These are phyloP conservation scores for Cataglyphis rosenhaueri DNA, from an alignment of 2,888 invertebrate species.

Conservation along the genomic window DNA sequence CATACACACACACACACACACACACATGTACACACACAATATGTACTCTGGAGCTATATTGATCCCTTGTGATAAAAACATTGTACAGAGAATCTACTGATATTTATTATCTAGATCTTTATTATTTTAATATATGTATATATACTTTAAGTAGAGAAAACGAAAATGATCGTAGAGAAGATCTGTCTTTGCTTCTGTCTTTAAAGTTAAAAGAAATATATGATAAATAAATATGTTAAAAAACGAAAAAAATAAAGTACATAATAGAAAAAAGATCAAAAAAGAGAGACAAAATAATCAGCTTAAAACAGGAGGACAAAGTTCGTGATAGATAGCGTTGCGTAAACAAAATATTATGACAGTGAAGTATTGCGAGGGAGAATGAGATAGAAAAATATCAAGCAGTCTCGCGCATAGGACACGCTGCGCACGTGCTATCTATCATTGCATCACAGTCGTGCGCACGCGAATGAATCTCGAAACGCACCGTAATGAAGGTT, in stretches of 20 bases:
- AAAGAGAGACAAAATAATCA: background rate
- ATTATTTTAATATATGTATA: background rate
- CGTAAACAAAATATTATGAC: background rate
- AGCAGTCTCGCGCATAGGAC: background rate
- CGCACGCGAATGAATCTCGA: background rate
- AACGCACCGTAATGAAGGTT: background rate
- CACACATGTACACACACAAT: background rate
- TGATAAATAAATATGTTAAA: background rate
- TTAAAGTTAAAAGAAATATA: background rate
- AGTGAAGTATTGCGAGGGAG: background rate
- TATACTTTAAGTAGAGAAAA: background rate
- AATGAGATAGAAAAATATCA: slow-evolving; percentile 11
- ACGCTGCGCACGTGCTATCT: slow-evolving; percentile 23
- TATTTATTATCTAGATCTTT: slow-evolving; percentile 31
- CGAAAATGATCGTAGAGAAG: background rate
- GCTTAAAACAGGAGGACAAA: background rate
- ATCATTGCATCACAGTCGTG: slow-evolving; percentile 10
- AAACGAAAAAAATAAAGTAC: background rate
- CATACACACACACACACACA: too few species aligned
- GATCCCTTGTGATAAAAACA: slow-evolving; percentile 34
- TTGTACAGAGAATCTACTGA: slow-evolving; percentile 22
- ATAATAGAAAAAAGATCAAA: background rate
- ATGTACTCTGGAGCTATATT: slow-evolving; percentile 37
- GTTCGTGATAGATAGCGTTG: background rate
- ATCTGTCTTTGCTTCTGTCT: background rate